A percentile compares a stretch with the other conserved stretches of the same genome.
Conservation (phyloP, 37 sponge, comb jelly and placozoan species). For the Halisarca cf. caerulea region DNA sequence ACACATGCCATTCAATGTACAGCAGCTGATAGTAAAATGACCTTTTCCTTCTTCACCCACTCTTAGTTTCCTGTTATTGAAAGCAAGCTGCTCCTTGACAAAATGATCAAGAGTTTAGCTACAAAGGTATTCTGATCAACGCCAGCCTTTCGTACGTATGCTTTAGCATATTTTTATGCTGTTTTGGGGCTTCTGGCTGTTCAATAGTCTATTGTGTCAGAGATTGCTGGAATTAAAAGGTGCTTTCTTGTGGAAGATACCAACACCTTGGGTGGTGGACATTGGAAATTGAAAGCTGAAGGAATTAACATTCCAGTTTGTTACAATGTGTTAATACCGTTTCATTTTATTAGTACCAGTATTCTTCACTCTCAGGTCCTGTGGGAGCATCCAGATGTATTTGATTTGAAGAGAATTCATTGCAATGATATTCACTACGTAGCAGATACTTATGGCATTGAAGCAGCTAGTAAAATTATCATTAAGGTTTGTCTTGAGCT, state of each 20-base stretch:
- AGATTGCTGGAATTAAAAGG: conserved; percentile 64
- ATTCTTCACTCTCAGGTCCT: conserved; percentile 48
- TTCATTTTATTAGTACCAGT: neutral
- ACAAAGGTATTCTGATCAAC: conserved; percentile 33
- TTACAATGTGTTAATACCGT: neutral
- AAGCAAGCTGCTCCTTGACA: conserved; percentile 67
- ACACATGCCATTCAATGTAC: no score
- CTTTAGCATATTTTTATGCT: neutral
- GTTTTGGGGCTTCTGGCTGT: neutral
- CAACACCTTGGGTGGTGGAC: conserved; percentile 38
- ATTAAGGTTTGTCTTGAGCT: conserved; percentile 50
- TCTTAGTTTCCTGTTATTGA: conserved; percentile 72
- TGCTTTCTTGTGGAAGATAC: conserved; percentile 62
- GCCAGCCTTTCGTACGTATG: neutral
- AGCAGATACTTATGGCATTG: conserved; percentile 84
- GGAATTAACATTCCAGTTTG: conserved; percentile 81
- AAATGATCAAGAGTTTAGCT: conserved; percentile 63
- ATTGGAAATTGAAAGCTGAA: conserved; percentile 75
- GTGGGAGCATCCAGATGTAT: conserved; percentile 63
- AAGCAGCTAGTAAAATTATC: conserved; percentile 80
- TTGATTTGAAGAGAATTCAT: conserved; percentile 76
- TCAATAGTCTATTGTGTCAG: conserved; percentile 50
- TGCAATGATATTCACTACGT: conserved; percentile 87
- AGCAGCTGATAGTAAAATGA: neutral
- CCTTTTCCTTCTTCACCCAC: neutral